Evolutionary conservation across 2,113 vertebrate genomes (phyloP), one percentile per base, ranked within the genome.

Genomic region (Podiceps cristatus): DNA sequence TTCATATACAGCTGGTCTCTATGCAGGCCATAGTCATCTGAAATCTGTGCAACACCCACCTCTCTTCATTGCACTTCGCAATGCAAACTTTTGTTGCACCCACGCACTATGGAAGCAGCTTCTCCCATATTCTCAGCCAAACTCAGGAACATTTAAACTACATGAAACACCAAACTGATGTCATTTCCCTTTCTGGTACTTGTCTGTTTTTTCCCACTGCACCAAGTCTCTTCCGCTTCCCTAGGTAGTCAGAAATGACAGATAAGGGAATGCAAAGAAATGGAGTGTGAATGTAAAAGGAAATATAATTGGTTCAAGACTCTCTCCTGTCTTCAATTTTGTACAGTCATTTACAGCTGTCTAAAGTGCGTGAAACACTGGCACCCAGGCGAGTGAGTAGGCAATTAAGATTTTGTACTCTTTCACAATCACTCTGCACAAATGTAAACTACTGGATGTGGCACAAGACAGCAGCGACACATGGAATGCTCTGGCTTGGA

Each of bases 301-400:
- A 87, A 90, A 49, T 72, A 24, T 93, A 96, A 97, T 96, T 97
- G 94, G 80, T 95, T 96, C 94, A 96, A 95, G 93, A 75, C 62
- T 72, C 42, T 95, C 91, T 25, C 37, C 93, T 87, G 91, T 86
- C 83, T 96, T 96, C 78, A 95, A 66, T 95, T 96, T 64, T 59
- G 64, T 87, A 78, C 42, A 95, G 90, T 91, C 95, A 89, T 95
- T 96, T 94, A 87, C 88, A 96, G 76, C 86, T 94, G 95, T 82
- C 91, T 92, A 5, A 87, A 97, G 80, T 3, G 18, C 94, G 81
- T 66, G 84, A 79, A 95, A 91, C 86, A 93, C 86, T 73, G 91
- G 91, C 73, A 96, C 89, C 93, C 95, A 90, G 87, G 86, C 49
- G 91, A 96, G 80, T 33, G 60, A 97, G 58, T 5, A 96, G 86